Evolutionary conservation across 2,888 invertebrate genomes (phyloP).

Genomic region (Seladonia tumulorum): DNA sequence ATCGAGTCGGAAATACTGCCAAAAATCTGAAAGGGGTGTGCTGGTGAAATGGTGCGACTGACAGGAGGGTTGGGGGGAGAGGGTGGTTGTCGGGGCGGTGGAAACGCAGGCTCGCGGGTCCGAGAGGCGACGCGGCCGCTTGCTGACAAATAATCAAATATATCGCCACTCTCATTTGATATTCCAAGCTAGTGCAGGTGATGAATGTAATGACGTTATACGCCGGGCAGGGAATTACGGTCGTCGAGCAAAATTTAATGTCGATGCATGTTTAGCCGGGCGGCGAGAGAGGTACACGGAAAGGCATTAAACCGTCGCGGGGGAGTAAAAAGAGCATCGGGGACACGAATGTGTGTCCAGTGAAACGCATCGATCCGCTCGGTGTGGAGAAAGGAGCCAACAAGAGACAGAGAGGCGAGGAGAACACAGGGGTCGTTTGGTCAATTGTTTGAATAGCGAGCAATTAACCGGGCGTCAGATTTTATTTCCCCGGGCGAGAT

Average conservation of each 20-base stretch:
- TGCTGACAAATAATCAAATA: constrained; percentile 61
- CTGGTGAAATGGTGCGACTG: background rate
- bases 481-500: background rate
- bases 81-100: background rate
- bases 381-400: background rate
- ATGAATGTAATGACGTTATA: constrained; percentile 60
- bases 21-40: background rate
- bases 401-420: background rate
- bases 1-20: background rate
- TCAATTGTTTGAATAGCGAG: constrained; percentile 26
- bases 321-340: constrained; percentile 38
- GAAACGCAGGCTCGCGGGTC: constrained; percentile 25
- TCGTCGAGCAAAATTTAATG: constrained; percentile 57
- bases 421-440: background rate
- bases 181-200: constrained; percentile 62
- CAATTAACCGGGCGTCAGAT: constrained; percentile 16
- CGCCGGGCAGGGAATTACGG: constrained; percentile 55
- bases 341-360: constrained; percentile 5
- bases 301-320: constrained; percentile 37
- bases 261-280: constrained; percentile 48
- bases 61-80: background rate
- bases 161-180: constrained; percentile 67
- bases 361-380: constrained; percentile 34
- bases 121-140: constrained; percentile 31
- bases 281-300: constrained; percentile 42